phyloP scores from a whole-genome alignment of 2,113 vertebrate species.

The Xiphophorus couchianus region DNA sequence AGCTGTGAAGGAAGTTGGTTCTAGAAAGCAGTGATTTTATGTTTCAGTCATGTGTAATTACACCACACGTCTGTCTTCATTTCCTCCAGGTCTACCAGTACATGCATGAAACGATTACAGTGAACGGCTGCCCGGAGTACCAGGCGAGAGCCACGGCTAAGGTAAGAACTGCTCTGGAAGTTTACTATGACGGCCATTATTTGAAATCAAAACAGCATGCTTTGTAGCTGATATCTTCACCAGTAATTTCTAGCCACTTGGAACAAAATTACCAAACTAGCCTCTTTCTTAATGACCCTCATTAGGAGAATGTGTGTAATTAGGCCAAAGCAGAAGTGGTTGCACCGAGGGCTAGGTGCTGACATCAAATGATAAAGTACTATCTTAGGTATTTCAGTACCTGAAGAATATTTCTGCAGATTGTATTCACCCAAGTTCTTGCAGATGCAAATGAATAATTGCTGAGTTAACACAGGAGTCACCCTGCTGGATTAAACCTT shows the following conservation, averaged over 20 bases:
- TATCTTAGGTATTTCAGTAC: not conserved
- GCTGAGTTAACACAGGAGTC: not conserved
- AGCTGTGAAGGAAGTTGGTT: conserved; percentile 18
- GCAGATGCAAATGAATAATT: not conserved
- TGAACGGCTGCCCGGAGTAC: conserved; percentile 97
- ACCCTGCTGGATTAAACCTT: not conserved
- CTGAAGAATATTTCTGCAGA: not conserved
- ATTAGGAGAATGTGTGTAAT: conserved; percentile 32
- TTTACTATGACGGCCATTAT: not conserved
- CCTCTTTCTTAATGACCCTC: conserved; percentile 16
- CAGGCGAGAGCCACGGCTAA: conserved; percentile 98
- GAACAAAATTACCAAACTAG: conserved; percentile 8
- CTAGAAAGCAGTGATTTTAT: conserved; percentile 25
- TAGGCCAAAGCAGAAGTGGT: conserved; percentile 2
- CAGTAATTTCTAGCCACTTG: conserved; percentile 19
- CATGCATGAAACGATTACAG: conserved; percentile 99
- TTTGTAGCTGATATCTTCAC: not conserved
- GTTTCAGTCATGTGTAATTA: conserved; percentile 20
- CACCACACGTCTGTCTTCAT: conserved; percentile 39
- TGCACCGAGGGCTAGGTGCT: not conserved
- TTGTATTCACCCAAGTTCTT: not conserved
- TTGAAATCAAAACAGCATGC: not conserved
- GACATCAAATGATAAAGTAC: not conserved
- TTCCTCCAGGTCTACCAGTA: conserved; percentile 96
- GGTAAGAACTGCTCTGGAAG: conserved; percentile 78